Percentiles rank a stretch among this genome's conserved stretches.
phyloP scores from a whole-genome alignment of 2,797 vertebrate genomes.

The Novumbra hubbsi region DNA sequence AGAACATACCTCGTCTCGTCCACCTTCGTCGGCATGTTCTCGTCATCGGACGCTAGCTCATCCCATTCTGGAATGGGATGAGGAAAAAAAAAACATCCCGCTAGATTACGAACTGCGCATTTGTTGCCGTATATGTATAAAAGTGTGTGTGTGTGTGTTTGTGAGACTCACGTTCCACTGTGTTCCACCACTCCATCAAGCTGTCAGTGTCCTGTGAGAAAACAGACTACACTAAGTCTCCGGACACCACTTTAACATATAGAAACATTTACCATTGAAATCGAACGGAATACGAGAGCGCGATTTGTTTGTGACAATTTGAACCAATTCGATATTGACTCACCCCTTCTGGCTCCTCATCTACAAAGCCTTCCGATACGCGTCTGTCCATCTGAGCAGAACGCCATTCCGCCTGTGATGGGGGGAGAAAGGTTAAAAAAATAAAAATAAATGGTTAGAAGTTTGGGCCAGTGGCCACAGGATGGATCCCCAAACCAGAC shows the following conservation, averaged over 20 bases:
- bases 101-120: not conserved
- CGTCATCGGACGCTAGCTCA: conserved; percentile 70
- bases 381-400: conserved; percentile 66
- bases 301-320: not conserved
- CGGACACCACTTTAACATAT: not conserved
- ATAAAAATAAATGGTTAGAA: not conserved
- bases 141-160: not conserved
- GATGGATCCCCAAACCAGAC: too few species aligned
- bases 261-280: not conserved
- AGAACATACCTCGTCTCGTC: conserved; percentile 66
- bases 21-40: conserved; percentile 42
- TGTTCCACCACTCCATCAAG: conserved; percentile 79
- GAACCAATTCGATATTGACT: conserved; percentile 44
- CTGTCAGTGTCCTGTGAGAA: conserved; percentile 75
- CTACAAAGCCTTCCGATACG: conserved; percentile 14
- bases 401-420: conserved; percentile 68
- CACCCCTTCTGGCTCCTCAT: conserved; percentile 51
- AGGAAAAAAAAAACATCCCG: conserved; percentile 14
- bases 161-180: conserved; percentile 72
- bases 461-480: too few species aligned
- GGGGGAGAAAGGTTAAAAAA: not conserved
- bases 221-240: not conserved
- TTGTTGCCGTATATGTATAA: not conserved
- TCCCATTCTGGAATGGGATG: conserved; percentile 83
- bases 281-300: not conserved